Percentiles rank a stretch among this genome's conserved stretches.
These are phyloP conservation scores for Copidosoma floridanum DNA, from an alignment of 1,140 invertebrate genomes.

Conservation along the genomic window DNA sequence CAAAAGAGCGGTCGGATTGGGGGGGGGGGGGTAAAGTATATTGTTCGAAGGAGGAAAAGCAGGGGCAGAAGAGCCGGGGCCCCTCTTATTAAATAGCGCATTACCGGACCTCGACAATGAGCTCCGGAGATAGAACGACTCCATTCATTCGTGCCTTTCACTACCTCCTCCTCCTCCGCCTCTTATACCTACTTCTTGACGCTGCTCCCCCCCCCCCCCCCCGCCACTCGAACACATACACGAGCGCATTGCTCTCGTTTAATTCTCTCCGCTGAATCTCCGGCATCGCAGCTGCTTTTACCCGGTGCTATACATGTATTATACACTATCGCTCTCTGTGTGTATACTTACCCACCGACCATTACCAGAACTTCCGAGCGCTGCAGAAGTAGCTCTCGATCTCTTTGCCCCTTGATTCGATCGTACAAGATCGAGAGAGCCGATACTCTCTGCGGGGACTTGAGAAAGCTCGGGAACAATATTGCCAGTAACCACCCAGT, in stretches of 20 bases:
- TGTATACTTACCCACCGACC: no score
- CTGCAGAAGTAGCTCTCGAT: no score
- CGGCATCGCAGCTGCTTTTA: background rate
- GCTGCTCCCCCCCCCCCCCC: background rate
- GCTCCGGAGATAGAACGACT: background rate
- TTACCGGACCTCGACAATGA: conserved; percentile 9
- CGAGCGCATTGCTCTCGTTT: background rate
- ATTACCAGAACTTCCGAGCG: no score
- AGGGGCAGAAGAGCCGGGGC: background rate
- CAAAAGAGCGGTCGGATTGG: background rate
- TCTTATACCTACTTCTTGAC: conserved; percentile 10
- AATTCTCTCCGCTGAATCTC: background rate
- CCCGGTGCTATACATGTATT: no score
- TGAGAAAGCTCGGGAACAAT: no score
- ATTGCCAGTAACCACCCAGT: no score
- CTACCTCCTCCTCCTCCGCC: no score
- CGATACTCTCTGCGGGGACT: no score
- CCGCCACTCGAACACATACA: background rate
- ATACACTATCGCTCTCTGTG: no score
- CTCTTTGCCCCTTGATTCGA: no score
- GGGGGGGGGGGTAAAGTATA: background rate
- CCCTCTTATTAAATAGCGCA: conserved; percentile 15
- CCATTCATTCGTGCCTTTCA: conserved; percentile 18
- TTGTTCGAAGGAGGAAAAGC: background rate
- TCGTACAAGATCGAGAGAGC: no score